phyloP scores from a whole-genome alignment of 2,797 vertebrate species.

The Gephyroberyx darwinii region DNA sequence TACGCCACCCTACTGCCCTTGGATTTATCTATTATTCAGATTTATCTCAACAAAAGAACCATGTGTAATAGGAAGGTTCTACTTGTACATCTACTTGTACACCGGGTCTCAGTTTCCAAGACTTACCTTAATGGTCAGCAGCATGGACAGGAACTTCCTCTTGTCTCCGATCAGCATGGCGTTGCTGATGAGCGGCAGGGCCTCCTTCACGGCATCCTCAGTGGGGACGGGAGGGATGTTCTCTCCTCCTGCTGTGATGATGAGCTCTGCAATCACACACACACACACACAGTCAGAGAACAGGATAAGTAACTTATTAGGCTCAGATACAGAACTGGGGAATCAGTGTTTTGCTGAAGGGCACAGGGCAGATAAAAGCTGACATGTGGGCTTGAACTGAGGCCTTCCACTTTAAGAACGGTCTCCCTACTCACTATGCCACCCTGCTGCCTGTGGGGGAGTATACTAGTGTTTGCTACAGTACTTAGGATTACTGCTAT shows the following conservation, averaged over 20 bases:
- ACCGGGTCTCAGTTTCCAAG: not conserved
- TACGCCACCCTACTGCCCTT: not conserved
- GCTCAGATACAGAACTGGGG: not conserved
- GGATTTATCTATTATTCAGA: not conserved
- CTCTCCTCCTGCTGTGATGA: constrained; percentile 93
- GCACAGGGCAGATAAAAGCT: not conserved
- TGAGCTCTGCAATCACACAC: constrained; percentile 84
- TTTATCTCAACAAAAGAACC: not conserved
- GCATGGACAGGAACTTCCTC: constrained; percentile 90
- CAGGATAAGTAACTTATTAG: not conserved
- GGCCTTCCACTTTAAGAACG: no score
- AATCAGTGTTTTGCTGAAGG: no score
- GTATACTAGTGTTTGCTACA: no score
- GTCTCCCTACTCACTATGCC: no score
- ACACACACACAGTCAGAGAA: not conserved
- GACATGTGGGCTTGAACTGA: no score
- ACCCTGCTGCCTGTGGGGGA: no score
- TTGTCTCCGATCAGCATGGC: constrained; percentile 93
- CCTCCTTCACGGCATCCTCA: constrained; percentile 89
- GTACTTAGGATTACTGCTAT: no score
- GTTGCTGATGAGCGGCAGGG: constrained; percentile 89
- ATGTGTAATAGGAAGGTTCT: not conserved
- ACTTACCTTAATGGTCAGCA: constrained; percentile 91
- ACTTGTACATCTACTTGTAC: not conserved
- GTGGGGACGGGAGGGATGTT: constrained; percentile 89